A percentile compares a stretch with the other conserved stretches of the same genome.
Evolutionary conservation across 2,888 invertebrate genomes (phyloP).

Genomic region (Lysandra bellargus): DNA sequence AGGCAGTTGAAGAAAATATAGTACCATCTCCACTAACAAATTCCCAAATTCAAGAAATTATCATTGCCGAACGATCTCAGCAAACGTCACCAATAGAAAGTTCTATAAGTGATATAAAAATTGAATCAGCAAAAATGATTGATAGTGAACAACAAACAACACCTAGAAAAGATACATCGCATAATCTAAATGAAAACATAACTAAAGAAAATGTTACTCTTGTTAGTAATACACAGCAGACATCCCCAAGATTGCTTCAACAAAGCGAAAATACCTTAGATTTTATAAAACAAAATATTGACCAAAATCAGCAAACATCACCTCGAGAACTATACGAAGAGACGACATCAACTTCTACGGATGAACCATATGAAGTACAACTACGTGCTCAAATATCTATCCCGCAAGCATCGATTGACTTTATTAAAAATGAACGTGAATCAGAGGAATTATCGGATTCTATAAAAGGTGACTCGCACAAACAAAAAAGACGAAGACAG

Average conservation of each 20-base stretch:
- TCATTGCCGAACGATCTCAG: conserved; percentile 54
- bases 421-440: conserved; percentile 66
- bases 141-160: conserved; percentile 58
- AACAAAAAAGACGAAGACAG: conserved; percentile 64
- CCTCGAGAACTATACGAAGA: conserved; percentile 79
- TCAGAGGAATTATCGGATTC: conserved; percentile 56
- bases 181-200: conserved; percentile 46
- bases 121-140: conserved; percentile 42
- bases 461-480: conserved; percentile 60
- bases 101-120: conserved; percentile 39
- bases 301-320: conserved; percentile 75
- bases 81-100: conserved; percentile 80
- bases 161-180: conserved; percentile 39
- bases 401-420: conserved; percentile 66
- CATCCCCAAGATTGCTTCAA: conserved; percentile 45
- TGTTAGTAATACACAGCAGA: conserved; percentile 59
- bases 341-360: conserved; percentile 74
- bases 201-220: conserved; percentile 49
- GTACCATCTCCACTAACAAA: conserved; percentile 40
- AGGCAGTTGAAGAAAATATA: conserved; percentile 51
- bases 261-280: conserved; percentile 24
- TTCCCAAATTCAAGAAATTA: conserved; percentile 40
- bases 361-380: conserved; percentile 82
- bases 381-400: conserved; percentile 81
- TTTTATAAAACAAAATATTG: conserved; percentile 37